These are phyloP conservation scores for Drosophila parthenogenetica DNA, from an alignment of 2,888 invertebrate species.

Conservation along the genomic window DNA sequence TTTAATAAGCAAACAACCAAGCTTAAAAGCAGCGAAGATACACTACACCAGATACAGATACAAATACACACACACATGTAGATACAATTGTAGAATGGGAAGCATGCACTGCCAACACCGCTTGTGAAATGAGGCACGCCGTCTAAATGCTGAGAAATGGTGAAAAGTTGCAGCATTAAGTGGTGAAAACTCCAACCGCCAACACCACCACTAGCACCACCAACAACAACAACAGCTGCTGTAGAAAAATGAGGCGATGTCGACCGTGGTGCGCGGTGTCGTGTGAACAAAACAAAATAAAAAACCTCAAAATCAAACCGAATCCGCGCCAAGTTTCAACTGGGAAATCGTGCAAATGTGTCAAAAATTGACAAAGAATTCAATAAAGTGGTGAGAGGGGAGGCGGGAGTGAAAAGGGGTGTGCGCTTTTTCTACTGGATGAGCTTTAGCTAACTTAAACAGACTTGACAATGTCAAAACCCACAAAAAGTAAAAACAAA, in stretches of 20 bases:
- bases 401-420: constrained; percentile 3
- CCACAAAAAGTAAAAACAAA: background rate
- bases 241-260: constrained; percentile 56
- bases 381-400: background rate
- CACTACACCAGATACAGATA: constrained; percentile 24
- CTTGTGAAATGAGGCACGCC: constrained; percentile 63
- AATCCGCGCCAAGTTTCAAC: constrained; percentile 35
- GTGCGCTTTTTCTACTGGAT: constrained; percentile 24
- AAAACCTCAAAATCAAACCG: constrained; percentile 22
- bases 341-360: constrained; percentile 78
- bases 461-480: constrained; percentile 57
- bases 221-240: constrained; percentile 34
- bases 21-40: constrained; percentile 35
- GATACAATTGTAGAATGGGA: constrained; percentile 59
- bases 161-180: constrained; percentile 70
- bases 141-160: constrained; percentile 67
- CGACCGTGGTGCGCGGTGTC: constrained; percentile 50
- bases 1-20: constrained; percentile 61
- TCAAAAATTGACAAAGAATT: constrained; percentile 61
- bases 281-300: constrained; percentile 45
- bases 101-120: constrained; percentile 51
- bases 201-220: constrained; percentile 24
- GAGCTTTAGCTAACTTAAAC: constrained; percentile 4
- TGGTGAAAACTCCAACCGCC: constrained; percentile 60
- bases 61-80: constrained; percentile 13